Base-by-base conservation (phyloP, 2,888 invertebrate genomes). In the Eupsilia transversa region DNA sequence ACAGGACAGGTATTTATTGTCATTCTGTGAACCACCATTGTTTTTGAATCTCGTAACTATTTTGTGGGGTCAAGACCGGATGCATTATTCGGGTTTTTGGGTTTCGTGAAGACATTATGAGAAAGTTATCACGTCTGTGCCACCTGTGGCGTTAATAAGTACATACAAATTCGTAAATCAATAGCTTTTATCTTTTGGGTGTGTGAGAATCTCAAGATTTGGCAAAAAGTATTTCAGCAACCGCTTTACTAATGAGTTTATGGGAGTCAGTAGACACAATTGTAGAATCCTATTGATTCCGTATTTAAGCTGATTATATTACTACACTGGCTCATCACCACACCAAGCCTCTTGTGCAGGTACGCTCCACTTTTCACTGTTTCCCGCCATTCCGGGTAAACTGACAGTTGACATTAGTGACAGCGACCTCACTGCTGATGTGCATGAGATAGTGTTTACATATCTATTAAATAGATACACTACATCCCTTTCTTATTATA, bases 61-160 rank as follows among this genome's bases (percentile, higher is more conserved):
- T 30, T 17, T 56, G n/a, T 35, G 49, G 27, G 35, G 20, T 57
- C 5, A 74, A 76, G 30, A 74, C 30, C 56, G 65, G 77, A 65
- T 59, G 20, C 57, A 30, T 59, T 10, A 57, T 60, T 33, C 14
- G 1, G n/a, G 78, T 76, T 76, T 76, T 76, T 78, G 46, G 9
- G 43, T 30, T 46, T 54, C 46, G n/a, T 17, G 9, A 60, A 60
- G n/a, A 43, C 49, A 52, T 41, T 43, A 49, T 30, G 59, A 20
- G 35, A 49, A 69, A 78, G n/a, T 43, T 70, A 23, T 70, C 71
- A 46, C 52, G 71, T n/a, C 2, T 46, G 2, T 17, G 17, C 71
- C 52, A 46, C 71, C 52, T 38, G 79, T 60, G 38, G 79, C 1
- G 38, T 17, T 76, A 70, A 69, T 76, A 6, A 12, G 52, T 2